These are phyloP conservation scores for Bubo scandiacus DNA, from an alignment of 2,113 vertebrate genomes.

Conservation along the genomic window DNA sequence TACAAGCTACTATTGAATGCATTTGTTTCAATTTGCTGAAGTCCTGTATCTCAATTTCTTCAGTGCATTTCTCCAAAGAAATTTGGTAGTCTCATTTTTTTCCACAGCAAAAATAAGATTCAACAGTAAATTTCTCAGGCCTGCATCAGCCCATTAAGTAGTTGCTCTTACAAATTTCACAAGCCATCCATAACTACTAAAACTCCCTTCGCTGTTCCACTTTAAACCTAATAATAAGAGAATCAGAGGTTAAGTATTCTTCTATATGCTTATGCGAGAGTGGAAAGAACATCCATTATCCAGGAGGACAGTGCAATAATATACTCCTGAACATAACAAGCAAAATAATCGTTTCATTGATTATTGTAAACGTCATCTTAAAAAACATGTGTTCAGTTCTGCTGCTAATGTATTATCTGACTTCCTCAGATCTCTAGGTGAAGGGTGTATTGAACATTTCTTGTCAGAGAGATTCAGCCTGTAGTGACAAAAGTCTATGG, in stretches of 20 bases:
- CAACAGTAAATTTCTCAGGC: background rate
- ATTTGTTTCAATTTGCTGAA: background rate
- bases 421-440: background rate
- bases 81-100: background rate
- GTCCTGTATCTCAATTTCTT: background rate
- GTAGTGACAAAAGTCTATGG: background rate
- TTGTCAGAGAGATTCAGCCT: background rate
- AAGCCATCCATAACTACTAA: background rate
- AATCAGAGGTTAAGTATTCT: background rate
- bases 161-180: background rate
- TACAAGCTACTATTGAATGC: background rate
- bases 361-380: background rate
- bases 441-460: background rate
- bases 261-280: background rate
- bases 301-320: background rate
- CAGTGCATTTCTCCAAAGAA: background rate
- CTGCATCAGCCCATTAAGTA: background rate
- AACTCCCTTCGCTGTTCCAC: background rate
- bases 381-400: background rate
- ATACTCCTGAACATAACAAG: background rate
- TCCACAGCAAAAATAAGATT: background rate
- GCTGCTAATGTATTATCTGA: background rate
- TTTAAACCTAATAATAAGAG: background rate
- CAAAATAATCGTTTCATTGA: background rate
- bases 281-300: background rate